Conservation (phyloP, 2,113 vertebrate genomes). For the Tenebrosternarchus preto region DNA sequence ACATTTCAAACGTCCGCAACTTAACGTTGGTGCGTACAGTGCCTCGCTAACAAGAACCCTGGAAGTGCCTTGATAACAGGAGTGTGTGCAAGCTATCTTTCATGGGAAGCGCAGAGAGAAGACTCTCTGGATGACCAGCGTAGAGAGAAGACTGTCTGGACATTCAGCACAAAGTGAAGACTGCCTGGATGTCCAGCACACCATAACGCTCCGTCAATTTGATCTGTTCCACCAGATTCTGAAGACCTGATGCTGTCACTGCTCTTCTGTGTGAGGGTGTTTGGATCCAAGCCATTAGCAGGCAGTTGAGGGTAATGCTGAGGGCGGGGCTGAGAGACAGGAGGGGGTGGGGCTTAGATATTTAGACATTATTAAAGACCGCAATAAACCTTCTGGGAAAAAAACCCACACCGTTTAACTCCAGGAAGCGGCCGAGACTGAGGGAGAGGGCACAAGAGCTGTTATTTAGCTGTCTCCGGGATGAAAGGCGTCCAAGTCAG, state of each 20-base stretch:
- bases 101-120: neutral
- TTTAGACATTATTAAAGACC: conserved; percentile 20
- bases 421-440: conserved; percentile 27
- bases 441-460: conserved; percentile 46
- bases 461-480: conserved; percentile 66
- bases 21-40: conserved; percentile 49
- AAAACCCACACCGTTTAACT: conserved; percentile 12
- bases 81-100: conserved; percentile 1
- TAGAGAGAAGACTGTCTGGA: neutral
- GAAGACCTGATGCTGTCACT: neutral
- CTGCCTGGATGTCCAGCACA: neutral
- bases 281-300: conserved; percentile 35
- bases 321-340: neutral
- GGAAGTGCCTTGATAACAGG: conserved; percentile 59
- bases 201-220: neutral
- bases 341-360: neutral
- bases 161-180: neutral
- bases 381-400: conserved; percentile 24
- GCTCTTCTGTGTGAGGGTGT: neutral
- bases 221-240: conserved; percentile 11
- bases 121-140: neutral
- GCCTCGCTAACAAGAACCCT: conserved; percentile 33
- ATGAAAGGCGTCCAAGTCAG: conserved; percentile 58
- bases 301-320: neutral
- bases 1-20: conserved; percentile 61